These are phyloP conservation scores for Meteorus sp. DNA, from an alignment of 1,140 invertebrate species.

Conservation along the genomic window DNA sequence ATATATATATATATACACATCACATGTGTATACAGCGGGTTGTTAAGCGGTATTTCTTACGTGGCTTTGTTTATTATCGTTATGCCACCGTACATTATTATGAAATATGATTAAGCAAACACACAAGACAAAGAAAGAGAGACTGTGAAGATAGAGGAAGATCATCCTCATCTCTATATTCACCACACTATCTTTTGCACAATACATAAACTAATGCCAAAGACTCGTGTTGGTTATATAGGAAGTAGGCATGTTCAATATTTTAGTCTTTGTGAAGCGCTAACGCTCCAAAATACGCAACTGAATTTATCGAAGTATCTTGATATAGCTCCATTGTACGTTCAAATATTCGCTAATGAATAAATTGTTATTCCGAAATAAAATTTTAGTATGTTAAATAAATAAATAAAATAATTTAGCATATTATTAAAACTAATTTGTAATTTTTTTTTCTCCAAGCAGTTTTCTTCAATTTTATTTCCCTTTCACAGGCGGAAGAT, in stretches of 20 bases:
- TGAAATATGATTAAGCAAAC: conserved; percentile 46
- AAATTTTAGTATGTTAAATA: no score
- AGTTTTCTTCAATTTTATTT: conserved; percentile 2
- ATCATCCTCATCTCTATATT: conserved; percentile 9
- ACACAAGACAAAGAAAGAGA: no score
- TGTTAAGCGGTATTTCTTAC: conserved; percentile 39
- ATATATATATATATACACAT: background rate
- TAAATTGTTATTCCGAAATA: no score
- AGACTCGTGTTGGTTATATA: conserved; percentile 4
- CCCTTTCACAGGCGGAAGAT: conserved; percentile 8
- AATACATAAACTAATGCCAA: no score
- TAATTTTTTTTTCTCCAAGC: background rate
- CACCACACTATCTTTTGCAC: no score
- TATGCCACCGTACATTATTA: conserved; percentile 36
- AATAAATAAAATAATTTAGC: no score
- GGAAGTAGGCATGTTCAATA: conserved; percentile 37
- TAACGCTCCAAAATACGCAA: no score
- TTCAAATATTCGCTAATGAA: no score
- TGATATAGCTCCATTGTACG: no score
- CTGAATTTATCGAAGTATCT: no score
- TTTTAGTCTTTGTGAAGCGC: conserved; percentile 41
- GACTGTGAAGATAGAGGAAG: no score
- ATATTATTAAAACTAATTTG: background rate
- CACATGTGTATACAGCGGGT: conserved; percentile 20
- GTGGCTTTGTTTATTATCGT: conserved; percentile 43